These are phyloP conservation scores for Pecten maximus DNA, from an alignment of 2,888 invertebrate species.

Conservation along the genomic window DNA sequence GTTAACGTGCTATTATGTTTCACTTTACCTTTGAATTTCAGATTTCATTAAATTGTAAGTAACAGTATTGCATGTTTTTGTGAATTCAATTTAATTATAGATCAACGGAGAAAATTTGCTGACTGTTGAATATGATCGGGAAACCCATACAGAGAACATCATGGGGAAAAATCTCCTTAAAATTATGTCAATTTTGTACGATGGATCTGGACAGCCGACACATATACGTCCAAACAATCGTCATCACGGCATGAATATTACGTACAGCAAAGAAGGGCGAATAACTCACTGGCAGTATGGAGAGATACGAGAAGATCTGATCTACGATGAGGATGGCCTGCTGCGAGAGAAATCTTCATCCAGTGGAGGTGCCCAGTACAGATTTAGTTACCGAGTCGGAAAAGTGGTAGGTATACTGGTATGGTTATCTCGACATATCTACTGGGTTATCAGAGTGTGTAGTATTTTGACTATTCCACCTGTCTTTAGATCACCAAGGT, in stretches of 20 bases:
- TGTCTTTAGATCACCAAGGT: too few species aligned
- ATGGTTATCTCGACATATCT: too few species aligned
- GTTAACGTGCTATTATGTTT: not conserved
- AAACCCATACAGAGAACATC: constrained; percentile 93
- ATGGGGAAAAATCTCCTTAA: constrained; percentile 92
- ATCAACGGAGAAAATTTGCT: constrained; percentile 96
- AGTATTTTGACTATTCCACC: too few species aligned
- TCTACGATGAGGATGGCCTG: constrained; percentile 92
- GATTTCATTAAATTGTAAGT: not conserved
- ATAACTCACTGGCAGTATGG: constrained; percentile 97
- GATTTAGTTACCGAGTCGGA: constrained; percentile 95
- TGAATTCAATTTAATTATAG: constrained; percentile 82
- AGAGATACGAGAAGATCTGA: constrained; percentile 92
- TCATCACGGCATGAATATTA: constrained; percentile 87
- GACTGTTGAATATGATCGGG: constrained; percentile 95
- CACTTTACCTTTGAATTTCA: not conserved
- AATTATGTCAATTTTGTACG: constrained; percentile 92
- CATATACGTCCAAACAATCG: constrained; percentile 74
- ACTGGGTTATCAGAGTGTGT: too few species aligned
- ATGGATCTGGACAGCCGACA: constrained; percentile 94
- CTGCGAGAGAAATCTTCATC: constrained; percentile 93
- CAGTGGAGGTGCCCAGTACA: constrained; percentile 91
- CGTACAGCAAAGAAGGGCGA: constrained; percentile 93
- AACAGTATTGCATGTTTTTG: not conserved
- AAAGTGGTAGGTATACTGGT: constrained; percentile 84